Conservation (phyloP, 2,888 invertebrate species). For the Caenorhabditis doughertyi region DNA sequence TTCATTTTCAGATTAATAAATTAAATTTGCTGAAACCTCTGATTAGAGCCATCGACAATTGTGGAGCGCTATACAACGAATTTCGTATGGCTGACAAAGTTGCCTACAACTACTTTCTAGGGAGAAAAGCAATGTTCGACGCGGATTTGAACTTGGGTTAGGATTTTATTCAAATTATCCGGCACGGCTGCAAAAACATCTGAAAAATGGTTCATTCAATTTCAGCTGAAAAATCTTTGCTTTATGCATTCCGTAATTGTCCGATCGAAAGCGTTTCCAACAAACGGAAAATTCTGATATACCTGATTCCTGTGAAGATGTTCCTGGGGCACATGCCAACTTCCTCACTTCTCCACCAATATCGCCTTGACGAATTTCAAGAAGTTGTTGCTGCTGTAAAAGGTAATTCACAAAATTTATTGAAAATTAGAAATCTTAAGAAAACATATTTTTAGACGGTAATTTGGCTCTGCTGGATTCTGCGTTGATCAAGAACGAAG, state of each 20-base stretch:
- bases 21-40: slow-evolving; percentile 89
- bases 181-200: too few relatives aligned
- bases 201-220: too few relatives aligned
- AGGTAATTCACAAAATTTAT: slow-evolving; percentile 8
- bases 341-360: slow-evolving; percentile 89
- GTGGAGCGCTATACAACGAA: slow-evolving; percentile 89
- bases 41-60: slow-evolving; percentile 96
- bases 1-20: slow-evolving; percentile 85
- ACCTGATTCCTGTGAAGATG: slow-evolving; percentile 88
- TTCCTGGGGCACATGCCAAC: slow-evolving; percentile 96
- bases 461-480: slow-evolving; percentile 86
- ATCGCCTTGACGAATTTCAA: slow-evolving; percentile 93
- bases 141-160: slow-evolving; percentile 91
- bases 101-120: slow-evolving; percentile 96
- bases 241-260: slow-evolving; percentile 94
- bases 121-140: slow-evolving; percentile 98
- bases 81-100: slow-evolving; percentile 94
- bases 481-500: slow-evolving; percentile 88
- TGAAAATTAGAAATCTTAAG: background rate
- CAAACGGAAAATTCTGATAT: slow-evolving; percentile 93
- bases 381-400: slow-evolving; percentile 84
- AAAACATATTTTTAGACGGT: slow-evolving; percentile 86
- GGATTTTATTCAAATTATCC: slow-evolving; percentile 12
- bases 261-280: slow-evolving; percentile 89
- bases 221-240: slow-evolving; percentile 92